A percentile compares a stretch with the other conserved stretches of the same genome.
These are phyloP conservation scores for Cephus sareptanus DNA, from an alignment of 2,888 invertebrate genomes.

Conservation along the genomic window DNA sequence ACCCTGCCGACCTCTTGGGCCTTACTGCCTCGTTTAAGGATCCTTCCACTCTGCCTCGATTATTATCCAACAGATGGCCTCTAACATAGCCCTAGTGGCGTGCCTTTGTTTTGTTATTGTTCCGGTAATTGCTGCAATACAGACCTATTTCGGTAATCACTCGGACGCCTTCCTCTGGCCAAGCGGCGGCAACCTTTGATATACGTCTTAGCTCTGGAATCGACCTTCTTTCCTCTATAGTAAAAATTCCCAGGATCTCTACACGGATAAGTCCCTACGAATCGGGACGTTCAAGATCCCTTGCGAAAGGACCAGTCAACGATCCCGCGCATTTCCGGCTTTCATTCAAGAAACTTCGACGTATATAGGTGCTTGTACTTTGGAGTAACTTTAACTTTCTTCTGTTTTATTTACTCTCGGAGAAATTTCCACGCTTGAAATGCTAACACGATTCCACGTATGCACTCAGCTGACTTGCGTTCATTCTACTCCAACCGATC, in stretches of 20 bases:
- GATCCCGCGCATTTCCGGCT: background rate
- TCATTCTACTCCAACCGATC: background rate
- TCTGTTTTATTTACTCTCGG: background rate
- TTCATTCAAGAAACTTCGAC: background rate
- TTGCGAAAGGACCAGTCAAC: background rate
- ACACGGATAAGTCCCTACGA: background rate
- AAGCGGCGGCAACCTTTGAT: slow-evolving; percentile 53
- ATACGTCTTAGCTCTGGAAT: background rate
- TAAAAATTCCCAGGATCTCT: background rate
- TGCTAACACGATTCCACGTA: background rate
- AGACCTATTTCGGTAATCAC: slow-evolving; percentile 37
- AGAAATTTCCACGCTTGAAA: background rate
- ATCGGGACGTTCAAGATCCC: background rate
- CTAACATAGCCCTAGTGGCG: slow-evolving; percentile 31
- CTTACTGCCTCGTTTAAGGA: background rate
- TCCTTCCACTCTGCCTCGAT: background rate
- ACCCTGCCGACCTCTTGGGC: background rate
- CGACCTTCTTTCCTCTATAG: background rate
- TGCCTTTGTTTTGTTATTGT: slow-evolving; percentile 60
- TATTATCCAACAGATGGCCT: slow-evolving; percentile 61
- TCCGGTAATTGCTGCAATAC: slow-evolving; percentile 62
- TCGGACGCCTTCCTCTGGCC: slow-evolving; percentile 33
- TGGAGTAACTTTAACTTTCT: background rate
- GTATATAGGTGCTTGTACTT: background rate
- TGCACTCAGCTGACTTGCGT: background rate